Conservation (phyloP, 2,888 invertebrate species). For the Agrilus biguttatus region DNA sequence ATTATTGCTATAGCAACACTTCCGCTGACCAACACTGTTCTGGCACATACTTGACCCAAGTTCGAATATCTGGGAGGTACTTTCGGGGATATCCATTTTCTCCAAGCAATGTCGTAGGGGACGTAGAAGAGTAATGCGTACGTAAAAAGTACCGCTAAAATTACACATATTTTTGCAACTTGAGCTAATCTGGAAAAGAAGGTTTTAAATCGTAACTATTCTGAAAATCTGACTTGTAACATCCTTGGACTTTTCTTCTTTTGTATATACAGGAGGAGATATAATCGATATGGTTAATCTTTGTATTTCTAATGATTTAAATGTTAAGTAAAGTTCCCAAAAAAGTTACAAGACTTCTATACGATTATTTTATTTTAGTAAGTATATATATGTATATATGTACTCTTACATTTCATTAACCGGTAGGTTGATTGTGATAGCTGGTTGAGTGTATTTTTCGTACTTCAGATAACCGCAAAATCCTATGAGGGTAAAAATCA, state of each 20-base stretch:
- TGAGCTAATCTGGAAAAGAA: constrained; percentile 50
- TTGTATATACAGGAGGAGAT: no score
- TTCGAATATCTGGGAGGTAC: constrained; percentile 34
- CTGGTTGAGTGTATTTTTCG: constrained; percentile 55
- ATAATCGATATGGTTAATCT: no score
- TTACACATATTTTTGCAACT: constrained; percentile 72
- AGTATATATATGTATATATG: no score
- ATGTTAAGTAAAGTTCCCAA: no score
- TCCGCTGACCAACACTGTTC: constrained; percentile 36
- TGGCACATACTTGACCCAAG: constrained; percentile 37
- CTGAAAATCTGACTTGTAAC: no score
- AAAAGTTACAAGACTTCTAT: no score
- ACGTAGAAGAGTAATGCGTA: constrained; percentile 92
- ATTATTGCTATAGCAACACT: constrained; percentile 60
- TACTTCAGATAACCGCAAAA: constrained; percentile 84
- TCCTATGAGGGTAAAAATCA: constrained; percentile 68
- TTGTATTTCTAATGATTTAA: no score
- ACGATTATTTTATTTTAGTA: no score
- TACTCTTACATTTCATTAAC: constrained; percentile 46
- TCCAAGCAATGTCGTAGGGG: constrained; percentile 84
- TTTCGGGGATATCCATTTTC: constrained; percentile 35
- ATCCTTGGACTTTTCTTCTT: no score
- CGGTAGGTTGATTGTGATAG: constrained; percentile 76
- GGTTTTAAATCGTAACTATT: no score
- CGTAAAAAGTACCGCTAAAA: constrained; percentile 78